These are phyloP conservation scores for Barypeithes pellucidus DNA, from an alignment of 2,888 invertebrate genomes.

Conservation along the genomic window DNA sequence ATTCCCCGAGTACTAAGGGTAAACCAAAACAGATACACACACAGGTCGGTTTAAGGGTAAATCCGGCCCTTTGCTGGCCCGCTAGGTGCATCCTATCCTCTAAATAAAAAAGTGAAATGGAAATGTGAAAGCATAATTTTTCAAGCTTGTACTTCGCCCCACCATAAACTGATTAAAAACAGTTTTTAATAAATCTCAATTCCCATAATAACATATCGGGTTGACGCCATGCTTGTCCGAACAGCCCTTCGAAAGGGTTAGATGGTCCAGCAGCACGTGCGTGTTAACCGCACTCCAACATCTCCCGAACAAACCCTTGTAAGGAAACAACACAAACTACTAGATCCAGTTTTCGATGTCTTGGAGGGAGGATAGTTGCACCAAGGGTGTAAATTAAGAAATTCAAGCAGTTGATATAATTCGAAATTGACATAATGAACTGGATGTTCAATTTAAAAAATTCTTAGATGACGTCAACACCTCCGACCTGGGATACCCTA, in stretches of 20 bases:
- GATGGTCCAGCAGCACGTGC: constrained; percentile 66
- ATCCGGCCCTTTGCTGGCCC: too few species aligned
- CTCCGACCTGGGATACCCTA: too few species aligned
- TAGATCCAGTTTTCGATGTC: constrained; percentile 65
- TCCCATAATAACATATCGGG: constrained; percentile 8
- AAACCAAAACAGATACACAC: too few species aligned
- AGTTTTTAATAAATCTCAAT: constrained; percentile 4
- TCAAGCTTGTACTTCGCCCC: too few species aligned
- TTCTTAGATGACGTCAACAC: too few species aligned
- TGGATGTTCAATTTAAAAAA: too few species aligned
- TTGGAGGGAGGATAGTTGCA: constrained; percentile 53
- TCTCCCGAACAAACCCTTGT: constrained; percentile 69
- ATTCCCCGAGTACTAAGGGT: too few species aligned
- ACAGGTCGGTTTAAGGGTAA: too few species aligned
- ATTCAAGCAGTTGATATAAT: background rate
- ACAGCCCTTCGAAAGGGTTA: constrained; percentile 22
- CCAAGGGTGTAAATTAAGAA: background rate
- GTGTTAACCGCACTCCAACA: constrained; percentile 69
- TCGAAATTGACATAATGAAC: background rate
- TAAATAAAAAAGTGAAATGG: too few species aligned
- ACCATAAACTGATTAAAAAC: background rate
- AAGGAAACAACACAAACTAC: constrained; percentile 69
- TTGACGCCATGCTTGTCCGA: constrained; percentile 15
- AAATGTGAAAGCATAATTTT: too few species aligned
- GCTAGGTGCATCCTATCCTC: too few species aligned